These are phyloP conservation scores for Melieria omissa DNA, from an alignment of 2,888 invertebrate species.

Conservation along the genomic window DNA sequence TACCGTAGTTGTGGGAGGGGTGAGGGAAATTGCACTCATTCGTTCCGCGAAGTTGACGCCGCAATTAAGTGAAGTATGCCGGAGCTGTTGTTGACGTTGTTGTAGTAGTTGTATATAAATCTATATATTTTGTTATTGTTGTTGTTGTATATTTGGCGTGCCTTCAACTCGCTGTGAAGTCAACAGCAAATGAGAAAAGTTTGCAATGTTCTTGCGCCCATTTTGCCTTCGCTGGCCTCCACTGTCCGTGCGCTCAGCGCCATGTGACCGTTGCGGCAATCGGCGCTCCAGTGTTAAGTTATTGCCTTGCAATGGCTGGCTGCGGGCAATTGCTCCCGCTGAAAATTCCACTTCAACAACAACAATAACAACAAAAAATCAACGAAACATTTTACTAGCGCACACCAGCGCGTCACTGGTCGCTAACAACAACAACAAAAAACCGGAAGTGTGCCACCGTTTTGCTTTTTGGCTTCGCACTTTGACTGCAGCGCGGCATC, in stretches of 20 bases:
- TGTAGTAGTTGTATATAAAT: background rate
- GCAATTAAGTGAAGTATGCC: conserved; percentile 20
- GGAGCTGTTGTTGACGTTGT: background rate
- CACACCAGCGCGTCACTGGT: no score
- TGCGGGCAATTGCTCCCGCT: background rate
- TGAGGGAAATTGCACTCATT: background rate
- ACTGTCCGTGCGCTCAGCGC: background rate
- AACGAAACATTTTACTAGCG: no score
- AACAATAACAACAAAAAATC: no score
- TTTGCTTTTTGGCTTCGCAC: background rate
- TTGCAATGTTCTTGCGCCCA: conserved; percentile 11
- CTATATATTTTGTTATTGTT: background rate
- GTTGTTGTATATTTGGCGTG: background rate
- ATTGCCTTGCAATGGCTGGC: conserved; percentile 22
- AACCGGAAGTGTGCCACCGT: conserved; percentile 5
- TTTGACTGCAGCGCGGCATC: background rate
- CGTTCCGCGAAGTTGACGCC: background rate
- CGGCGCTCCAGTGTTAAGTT: background rate
- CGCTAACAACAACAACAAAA: no score
- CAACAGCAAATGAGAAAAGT: conserved; percentile 32
- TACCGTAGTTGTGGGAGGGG: background rate
- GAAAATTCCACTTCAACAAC: no score
- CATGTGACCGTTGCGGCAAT: background rate
- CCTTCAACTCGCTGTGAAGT: background rate
- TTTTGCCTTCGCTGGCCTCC: background rate